Evolutionary conservation across 2,888 invertebrate genomes (phyloP), one percentile per base, ranked within the genome.

Genomic region (Rhorus exstirpatorius): DNA sequence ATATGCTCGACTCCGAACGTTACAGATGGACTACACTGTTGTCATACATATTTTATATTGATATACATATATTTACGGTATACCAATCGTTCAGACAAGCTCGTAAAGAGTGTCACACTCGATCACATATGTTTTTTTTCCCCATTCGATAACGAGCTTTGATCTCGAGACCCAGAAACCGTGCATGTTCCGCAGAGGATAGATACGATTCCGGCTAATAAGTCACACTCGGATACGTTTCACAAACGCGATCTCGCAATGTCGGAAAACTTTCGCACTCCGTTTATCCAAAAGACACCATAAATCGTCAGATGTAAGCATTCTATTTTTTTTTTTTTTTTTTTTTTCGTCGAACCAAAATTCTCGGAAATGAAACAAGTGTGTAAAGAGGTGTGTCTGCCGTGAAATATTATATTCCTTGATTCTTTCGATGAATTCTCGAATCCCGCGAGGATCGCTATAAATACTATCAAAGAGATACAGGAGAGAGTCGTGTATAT

Each of bases 81-180:
- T 51, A 51, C 51, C 6, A 31, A 61, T 58, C 19, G 38, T n/a
- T 21, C 3, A 31, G 41, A 49, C 60, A 60, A 51, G 1, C 58
- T 79, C 72, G 67, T 79, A 67, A 74, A 79, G 65, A 53, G 51
- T 44, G 51, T 68, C 72, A 44, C 60, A 51, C 79, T 53, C 46
- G 21, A 61, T 51, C 58, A 51, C n/a, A 38, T 17, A 17, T 4
- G 4, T 38, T 38, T 38, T 38, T 14, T 61, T 31, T 38, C 51
- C 35, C 17, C 17, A 14, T 58, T 44, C 26, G 51, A 41, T 75
- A 80, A 75, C 75, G 75, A 80, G 75, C 55, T 38, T 49, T 65
- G 55, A 75, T 75, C 55, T 55, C 19, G 55, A 31, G 19, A 53
- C n/a, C 12, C 6, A 61, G 31, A 61, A 53, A 24, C 31, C 6